A percentile compares a stretch with the other conserved stretches of the same genome.
Conservation (phyloP, 1,140 invertebrate species). For the Oedothorax gibbosus region DNA sequence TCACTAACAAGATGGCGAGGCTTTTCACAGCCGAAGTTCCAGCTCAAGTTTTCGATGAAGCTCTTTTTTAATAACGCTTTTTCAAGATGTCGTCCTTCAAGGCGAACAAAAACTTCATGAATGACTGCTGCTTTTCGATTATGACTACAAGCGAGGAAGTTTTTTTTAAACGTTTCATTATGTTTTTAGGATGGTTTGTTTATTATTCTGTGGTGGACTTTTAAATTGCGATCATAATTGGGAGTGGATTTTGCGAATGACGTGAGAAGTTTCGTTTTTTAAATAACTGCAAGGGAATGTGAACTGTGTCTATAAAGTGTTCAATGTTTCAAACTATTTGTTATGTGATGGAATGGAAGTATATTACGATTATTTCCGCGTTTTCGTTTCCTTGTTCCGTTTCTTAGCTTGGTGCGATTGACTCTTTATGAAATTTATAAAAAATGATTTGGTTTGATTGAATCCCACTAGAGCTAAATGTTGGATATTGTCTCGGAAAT, state of each 20-base stretch:
- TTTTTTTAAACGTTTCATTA: conserved; percentile 9
- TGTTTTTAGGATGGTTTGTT: background rate
- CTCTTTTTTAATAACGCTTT: too few relatives aligned
- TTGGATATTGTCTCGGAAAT: too few relatives aligned
- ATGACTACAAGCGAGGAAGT: conserved; percentile 46
- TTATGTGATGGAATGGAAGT: background rate
- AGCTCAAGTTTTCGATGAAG: too few relatives aligned
- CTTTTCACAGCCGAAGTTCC: too few relatives aligned
- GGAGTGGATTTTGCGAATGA: conserved; percentile 26
- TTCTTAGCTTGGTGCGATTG: too few relatives aligned
- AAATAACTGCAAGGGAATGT: background rate
- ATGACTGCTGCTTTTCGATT: conserved; percentile 38
- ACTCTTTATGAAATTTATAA: too few relatives aligned
- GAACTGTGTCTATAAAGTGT: conserved; percentile 34
- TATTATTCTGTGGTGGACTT: conserved; percentile 6
- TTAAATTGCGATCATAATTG: conserved; percentile 49
- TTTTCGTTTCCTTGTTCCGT: too few relatives aligned
- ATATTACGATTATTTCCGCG: too few relatives aligned
- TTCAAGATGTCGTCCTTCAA: conserved; percentile 13
- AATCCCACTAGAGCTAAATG: too few relatives aligned
- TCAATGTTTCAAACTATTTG: conserved; percentile 20
- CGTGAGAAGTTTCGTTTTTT: conserved; percentile 45
- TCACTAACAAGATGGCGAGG: too few relatives aligned
- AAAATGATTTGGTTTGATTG: too few relatives aligned
- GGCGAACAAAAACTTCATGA: conserved; percentile 30